These are phyloP conservation scores for Drepanosiphum platanoidis DNA, from an alignment of 2,888 invertebrate species.

Conservation along the genomic window DNA sequence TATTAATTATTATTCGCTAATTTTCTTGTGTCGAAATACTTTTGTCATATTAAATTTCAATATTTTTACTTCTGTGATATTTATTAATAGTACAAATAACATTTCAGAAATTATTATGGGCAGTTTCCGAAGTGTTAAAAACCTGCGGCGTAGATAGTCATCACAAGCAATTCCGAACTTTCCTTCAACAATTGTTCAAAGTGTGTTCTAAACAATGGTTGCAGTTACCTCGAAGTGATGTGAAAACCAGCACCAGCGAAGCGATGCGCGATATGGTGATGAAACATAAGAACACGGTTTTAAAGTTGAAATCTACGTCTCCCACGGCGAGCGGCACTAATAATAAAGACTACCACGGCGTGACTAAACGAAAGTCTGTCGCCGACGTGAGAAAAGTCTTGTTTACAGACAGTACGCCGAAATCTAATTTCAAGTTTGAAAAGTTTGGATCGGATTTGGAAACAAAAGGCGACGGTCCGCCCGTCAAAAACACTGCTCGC, in stretches of 20 bases:
- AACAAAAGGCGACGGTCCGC: neutral
- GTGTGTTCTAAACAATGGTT: slow-evolving; percentile 63
- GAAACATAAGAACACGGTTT: slow-evolving; percentile 49
- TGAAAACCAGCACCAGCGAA: slow-evolving; percentile 56
- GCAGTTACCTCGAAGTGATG: neutral
- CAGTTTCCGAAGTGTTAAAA: slow-evolving; percentile 80
- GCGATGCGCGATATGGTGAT: slow-evolving; percentile 49
- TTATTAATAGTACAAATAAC: neutral
- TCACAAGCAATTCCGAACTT: slow-evolving; percentile 78
- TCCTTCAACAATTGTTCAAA: slow-evolving; percentile 72
- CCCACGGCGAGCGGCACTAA: neutral
- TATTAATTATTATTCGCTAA: neutral
- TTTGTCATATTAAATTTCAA: neutral
- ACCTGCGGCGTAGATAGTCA: slow-evolving; percentile 76
- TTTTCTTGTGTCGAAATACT: neutral
- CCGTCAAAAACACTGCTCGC: neutral
- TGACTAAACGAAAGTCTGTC: slow-evolving; percentile 40
- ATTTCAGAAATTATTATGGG: slow-evolving; percentile 81
- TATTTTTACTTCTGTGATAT: neutral
- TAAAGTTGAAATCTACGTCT: slow-evolving; percentile 42
- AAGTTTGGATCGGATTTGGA: slow-evolving; percentile 15
- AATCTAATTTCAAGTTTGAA: slow-evolving; percentile 35
- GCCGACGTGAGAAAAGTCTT: slow-evolving; percentile 59
- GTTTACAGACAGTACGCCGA: slow-evolving; percentile 30
- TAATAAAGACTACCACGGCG: slow-evolving; percentile 12